phyloP scores from a whole-genome alignment of 2,113 vertebrate species.

The Upupa epops region DNA sequence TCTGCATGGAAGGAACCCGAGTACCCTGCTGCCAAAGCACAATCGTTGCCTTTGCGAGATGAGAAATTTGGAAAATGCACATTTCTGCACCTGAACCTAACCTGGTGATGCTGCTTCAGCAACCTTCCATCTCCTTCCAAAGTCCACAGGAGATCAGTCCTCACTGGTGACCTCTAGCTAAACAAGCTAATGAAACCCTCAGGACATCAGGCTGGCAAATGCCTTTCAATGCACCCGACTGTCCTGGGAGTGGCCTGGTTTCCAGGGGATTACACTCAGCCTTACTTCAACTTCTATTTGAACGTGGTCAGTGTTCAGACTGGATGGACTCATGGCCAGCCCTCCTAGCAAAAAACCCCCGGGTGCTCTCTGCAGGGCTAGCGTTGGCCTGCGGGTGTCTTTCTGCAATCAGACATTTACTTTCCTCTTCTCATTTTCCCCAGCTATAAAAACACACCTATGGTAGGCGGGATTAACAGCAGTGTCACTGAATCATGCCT shows the following conservation, averaged over 20 bases:
- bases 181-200: not conserved
- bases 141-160: not conserved
- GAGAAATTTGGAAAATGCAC: not conserved
- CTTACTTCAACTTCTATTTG: constrained; percentile 34
- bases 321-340: not conserved
- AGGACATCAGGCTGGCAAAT: not conserved
- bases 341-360: not conserved
- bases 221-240: constrained; percentile 34
- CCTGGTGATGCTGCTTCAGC: rapidly evolving
- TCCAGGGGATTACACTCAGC: constrained; percentile 22
- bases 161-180: not conserved
- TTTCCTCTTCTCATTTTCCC: not conserved
- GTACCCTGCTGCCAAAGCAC: not conserved
- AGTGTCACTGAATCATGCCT: not conserved
- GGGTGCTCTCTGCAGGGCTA: not conserved
- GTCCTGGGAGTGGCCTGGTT: constrained; percentile 40
- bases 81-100: not conserved
- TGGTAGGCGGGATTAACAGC: not conserved
- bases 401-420: not conserved
- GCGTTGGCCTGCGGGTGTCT: not conserved
- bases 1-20: not conserved
- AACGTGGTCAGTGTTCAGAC: not conserved
- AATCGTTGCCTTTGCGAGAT: not conserved
- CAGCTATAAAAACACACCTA: not conserved
- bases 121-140: not conserved